Evolutionary conservation across 1,140 invertebrate species (phyloP), one percentile per base, ranked within the genome.

Genomic region (Hyposmocoma kahamanoa): DNA sequence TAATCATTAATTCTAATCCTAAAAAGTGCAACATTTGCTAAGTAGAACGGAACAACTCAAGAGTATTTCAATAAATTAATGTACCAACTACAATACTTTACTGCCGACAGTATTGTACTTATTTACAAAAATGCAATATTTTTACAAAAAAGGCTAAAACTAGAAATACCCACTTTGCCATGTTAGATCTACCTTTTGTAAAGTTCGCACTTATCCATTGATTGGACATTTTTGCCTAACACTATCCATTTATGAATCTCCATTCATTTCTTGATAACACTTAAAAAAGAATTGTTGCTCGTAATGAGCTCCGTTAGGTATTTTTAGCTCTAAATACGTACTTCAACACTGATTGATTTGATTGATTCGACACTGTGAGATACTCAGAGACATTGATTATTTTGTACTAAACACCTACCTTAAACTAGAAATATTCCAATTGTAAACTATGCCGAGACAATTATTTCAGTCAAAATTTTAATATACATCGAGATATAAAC

Each of bases 371-470:
- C n/a, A 34, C 15, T 34, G 3, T 34, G 30, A 34, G n/a, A n/a
- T 9, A 34, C 30, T 34, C 30, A 34, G 6, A 34, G 9, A 34
- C 4, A 3, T 34, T n/a, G 9, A 9, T 39, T 39, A 39, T 42
- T 78, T 84, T 84, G 80, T 84, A 81, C 80, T 84, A 84, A 80
- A 81, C 73, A 81, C 71, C 75, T 81, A 83, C 67, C 59, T 71
- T 68, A 72, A 63, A 44, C 77, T 78, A 81, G 57, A 53, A 6
- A 60, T 59, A 66, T 70, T 66, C 65, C 70, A 72, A 75, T 75
- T 67, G 77, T 80, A 77, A 75, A 79, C 77, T 84, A 81, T 71
- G 63, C 68, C 70, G 69, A 84, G 80, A 81, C 75, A 62, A 80
- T 73, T 79, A 81, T 74, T 80, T 84, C 80, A 84, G 80, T 84